These are phyloP conservation scores for Mesoligia furuncula DNA, from an alignment of 2,888 invertebrate genomes.

Conservation along the genomic window DNA sequence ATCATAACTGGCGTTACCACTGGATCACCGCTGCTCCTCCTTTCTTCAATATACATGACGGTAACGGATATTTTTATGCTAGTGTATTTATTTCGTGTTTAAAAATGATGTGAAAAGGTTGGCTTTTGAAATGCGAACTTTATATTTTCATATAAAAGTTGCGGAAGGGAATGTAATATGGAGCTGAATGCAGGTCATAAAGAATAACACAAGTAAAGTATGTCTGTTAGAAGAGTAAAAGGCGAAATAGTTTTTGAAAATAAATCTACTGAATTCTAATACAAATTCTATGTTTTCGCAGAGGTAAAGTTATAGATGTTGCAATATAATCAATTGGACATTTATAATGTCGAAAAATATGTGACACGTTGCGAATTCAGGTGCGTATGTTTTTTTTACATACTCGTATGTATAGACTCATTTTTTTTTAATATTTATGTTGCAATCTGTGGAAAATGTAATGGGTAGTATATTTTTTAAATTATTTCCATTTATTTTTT, in stretches of 20 bases:
- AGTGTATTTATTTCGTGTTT: too few relatives aligned
- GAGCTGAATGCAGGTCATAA: background rate
- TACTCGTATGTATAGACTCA: too few relatives aligned
- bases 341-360: background rate
- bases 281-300: background rate
- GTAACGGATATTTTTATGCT: background rate
- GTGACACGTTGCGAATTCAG: background rate
- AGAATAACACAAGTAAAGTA: background rate
- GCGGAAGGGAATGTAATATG: slow-evolving; percentile 29
- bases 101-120: too few relatives aligned
- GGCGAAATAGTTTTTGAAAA: background rate
- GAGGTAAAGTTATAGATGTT: background rate
- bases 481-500: too few relatives aligned
- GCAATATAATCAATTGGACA: background rate
- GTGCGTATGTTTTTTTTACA: background rate
- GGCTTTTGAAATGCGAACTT: slow-evolving; percentile 15
- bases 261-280: background rate
- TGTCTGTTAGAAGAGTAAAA: background rate
- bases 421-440: background rate
- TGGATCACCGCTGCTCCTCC: too few relatives aligned
- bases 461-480: too few relatives aligned
- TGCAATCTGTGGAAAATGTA: too few relatives aligned
- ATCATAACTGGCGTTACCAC: too few relatives aligned
- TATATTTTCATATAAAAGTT: slow-evolving; percentile 40
- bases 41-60: background rate